Evolutionary conservation across 37 sponge, comb jelly and placozoan species (phyloP), one percentile per base, ranked within the genome.

Genomic region (Mnemiopsis leidyi): DNA sequence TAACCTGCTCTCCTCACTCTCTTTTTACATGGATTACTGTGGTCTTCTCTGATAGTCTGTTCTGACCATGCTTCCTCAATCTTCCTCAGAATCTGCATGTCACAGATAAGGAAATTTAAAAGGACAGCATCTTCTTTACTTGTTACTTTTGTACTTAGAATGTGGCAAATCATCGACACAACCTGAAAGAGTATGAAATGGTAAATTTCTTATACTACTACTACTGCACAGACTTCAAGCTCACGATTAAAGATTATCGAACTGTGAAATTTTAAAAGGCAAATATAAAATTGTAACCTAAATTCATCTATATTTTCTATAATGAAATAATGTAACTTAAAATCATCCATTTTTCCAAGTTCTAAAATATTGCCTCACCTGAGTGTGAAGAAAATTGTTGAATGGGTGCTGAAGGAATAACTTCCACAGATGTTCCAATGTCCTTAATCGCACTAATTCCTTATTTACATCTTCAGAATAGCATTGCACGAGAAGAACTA

Each of bases 321-420:
- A n/a, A n/a, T n/a, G n/a, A n/a, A n/a, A n/a, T n/a, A n/a, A n/a
- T n/a, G n/a, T n/a, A n/a, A n/a, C n/a, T n/a, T n/a, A n/a, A n/a
- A n/a, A n/a, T n/a, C n/a, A n/a, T n/a, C n/a, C n/a, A n/a, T n/a
- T n/a, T n/a, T n/a, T n/a, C n/a, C n/a, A n/a, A n/a, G n/a, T n/a
- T n/a, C n/a, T n/a, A n/a, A n/a, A n/a, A n/a, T n/a, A n/a, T n/a
- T n/a, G n/a, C n/a, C n/a, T n/a, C 9, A 85, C 90, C 90, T 85
- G 90, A 29, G 90, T 85, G 61, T 85, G 90, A 23, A 85, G 61
- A 21, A 85, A 85, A 25, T 85, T 85, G 90, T 85, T 85, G 90
- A 40, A 85, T 2, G 90, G 48, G 61, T 85, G 40, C 90, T 85
- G 40, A 21, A 40, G 40, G 35, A 85, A 85, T 23, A 85, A 39